A percentile compares a stretch with the other conserved stretches of the same genome.
Evolutionary conservation across 2,797 vertebrate genomes (phyloP).

Genomic region (Crocidura indochinensis): DNA sequence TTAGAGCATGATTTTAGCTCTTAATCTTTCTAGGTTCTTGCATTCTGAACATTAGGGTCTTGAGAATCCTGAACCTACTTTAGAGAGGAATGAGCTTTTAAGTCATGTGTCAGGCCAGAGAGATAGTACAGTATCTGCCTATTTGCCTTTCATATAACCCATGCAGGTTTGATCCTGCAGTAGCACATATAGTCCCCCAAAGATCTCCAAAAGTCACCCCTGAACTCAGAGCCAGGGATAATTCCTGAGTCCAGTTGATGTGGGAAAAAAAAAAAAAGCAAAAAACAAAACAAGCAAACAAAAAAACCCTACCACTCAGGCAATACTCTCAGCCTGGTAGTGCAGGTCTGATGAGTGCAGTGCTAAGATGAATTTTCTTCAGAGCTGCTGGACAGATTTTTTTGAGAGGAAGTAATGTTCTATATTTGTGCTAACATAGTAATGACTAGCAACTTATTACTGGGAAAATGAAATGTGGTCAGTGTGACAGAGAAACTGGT

Average conservation of each 20-base stretch:
- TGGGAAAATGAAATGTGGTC: conserved; percentile 42
- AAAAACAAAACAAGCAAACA: too few relatives aligned
- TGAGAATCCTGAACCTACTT: conserved; percentile 27
- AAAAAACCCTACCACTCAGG: neutral
- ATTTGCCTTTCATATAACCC: too few relatives aligned
- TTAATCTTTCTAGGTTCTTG: neutral
- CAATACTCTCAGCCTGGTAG: conserved; percentile 54
- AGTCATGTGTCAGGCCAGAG: neutral
- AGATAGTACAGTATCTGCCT: too few relatives aligned
- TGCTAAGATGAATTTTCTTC: conserved; percentile 64
- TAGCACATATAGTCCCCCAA: too few relatives aligned
- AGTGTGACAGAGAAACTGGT: conserved; percentile 42
- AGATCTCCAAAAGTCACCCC: too few relatives aligned
- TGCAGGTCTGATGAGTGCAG: too few relatives aligned
- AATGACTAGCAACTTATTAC: conserved; percentile 49
- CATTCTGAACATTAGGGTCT: neutral
- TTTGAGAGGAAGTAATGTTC: conserved; percentile 64
- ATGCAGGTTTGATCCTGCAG: too few relatives aligned
- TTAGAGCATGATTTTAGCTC: too few relatives aligned
- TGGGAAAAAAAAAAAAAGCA: too few relatives aligned
- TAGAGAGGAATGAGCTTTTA: conserved; percentile 59
- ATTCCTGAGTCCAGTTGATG: too few relatives aligned
- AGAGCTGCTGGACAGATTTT: conserved; percentile 5
- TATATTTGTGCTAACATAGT: conserved; percentile 16
- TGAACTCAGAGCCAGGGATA: too few relatives aligned